These are phyloP conservation scores for Hypsibius dujardini DNA, from an alignment of 1,140 invertebrate species.

Conservation along the genomic window DNA sequence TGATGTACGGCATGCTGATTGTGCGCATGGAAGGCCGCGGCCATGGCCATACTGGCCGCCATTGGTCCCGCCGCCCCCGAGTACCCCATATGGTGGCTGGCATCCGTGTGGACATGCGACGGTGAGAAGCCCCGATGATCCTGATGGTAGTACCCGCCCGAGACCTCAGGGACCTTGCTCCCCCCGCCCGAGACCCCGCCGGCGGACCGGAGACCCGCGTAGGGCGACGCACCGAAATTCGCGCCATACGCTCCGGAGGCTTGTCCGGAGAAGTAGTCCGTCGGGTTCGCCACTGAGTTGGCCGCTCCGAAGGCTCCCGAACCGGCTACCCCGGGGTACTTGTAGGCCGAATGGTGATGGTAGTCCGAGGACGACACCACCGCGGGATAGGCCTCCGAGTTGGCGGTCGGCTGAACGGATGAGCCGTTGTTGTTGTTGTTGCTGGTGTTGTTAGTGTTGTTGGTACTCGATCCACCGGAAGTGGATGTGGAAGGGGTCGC, in stretches of 20 bases:
- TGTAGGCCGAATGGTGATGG: conserved; percentile 16
- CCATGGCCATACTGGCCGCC: conserved; percentile 17
- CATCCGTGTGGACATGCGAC: not conserved
- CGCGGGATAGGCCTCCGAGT: not conserved
- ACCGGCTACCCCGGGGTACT: not conserved
- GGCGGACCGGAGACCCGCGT: not conserved
- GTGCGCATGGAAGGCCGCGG: conserved; percentile 4
- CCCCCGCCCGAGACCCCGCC: not conserved
- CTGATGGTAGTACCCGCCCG: not conserved
- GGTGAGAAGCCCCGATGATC: conserved; percentile 8
- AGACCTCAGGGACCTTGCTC: not conserved
- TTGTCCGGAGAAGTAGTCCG: no score
- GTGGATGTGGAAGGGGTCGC: no score
- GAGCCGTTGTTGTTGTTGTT: no score
- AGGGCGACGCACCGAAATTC: not conserved
- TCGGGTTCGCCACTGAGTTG: conserved; percentile 8
- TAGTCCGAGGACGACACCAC: not conserved
- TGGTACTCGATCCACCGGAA: no score
- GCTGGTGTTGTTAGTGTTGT: no score
- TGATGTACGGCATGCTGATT: not conserved
- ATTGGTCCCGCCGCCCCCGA: not conserved
- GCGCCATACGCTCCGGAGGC: not conserved
- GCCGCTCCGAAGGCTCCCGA: not conserved
- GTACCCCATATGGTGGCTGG: not conserved
- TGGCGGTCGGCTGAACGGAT: not conserved